Evolutionary conservation across 2,797 vertebrate genomes (phyloP).

Genomic region (Spinus olivaceus): DNA sequence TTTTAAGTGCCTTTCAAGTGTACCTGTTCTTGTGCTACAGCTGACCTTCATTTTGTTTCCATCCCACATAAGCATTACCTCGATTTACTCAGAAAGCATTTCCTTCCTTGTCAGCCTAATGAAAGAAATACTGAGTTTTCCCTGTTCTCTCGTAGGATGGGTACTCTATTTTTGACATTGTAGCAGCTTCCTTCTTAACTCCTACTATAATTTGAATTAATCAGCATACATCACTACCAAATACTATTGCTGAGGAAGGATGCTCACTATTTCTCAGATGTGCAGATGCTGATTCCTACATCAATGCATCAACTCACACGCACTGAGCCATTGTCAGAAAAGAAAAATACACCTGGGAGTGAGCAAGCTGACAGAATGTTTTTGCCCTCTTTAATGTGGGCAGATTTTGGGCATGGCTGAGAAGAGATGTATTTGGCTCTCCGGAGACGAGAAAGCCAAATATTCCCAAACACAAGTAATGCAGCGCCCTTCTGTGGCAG

Average conservation of each 20-base stretch:
- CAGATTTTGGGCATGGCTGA: background rate
- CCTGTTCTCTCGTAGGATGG: background rate
- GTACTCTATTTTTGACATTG: background rate
- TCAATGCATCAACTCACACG: background rate
- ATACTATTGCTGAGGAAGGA: background rate
- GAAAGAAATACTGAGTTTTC: background rate
- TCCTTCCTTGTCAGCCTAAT: background rate
- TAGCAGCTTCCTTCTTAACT: background rate
- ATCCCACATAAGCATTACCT: background rate
- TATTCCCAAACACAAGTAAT: background rate
- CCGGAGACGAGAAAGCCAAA: background rate
- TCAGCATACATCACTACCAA: background rate
- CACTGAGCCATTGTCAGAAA: background rate
- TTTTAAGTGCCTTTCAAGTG: background rate
- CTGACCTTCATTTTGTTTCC: background rate
- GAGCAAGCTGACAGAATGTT: background rate
- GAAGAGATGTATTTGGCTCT: background rate
- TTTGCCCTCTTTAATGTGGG: background rate
- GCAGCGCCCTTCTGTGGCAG: conserved; percentile 14
- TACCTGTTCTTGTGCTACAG: background rate
- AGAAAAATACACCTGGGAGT: conserved; percentile 8
- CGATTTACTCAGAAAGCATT: background rate
- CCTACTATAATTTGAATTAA: background rate
- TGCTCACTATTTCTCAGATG: background rate
- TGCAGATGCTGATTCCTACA: background rate